Percentiles rank a stretch among this genome's conserved stretches.
Evolutionary conservation across 2,797 vertebrate species (phyloP).

Genomic region (Rhinoraja longicauda): DNA sequence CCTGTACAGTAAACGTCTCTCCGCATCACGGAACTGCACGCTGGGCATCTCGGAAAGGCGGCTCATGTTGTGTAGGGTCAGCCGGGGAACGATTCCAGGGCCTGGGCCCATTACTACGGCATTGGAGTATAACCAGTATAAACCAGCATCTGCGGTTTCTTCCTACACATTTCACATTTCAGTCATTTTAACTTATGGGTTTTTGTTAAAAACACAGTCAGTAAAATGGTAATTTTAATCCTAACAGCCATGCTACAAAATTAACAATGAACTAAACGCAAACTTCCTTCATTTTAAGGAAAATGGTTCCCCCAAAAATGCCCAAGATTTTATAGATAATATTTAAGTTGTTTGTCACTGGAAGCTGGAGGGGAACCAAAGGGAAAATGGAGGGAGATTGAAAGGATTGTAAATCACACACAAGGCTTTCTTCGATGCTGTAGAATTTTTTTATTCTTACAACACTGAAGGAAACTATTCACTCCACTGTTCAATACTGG

Average conservation of each 20-base stretch:
- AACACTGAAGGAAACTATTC: background rate
- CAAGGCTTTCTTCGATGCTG: background rate
- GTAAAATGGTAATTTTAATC: background rate
- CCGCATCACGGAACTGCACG: no score
- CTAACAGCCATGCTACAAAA: background rate
- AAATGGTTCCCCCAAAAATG: background rate
- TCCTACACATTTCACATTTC: background rate
- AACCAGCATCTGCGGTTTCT: no score
- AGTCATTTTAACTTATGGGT: background rate
- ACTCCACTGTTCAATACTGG: background rate
- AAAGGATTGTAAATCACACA: background rate
- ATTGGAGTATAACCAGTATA: no score
- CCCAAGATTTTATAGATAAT: background rate
- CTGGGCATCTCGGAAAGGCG: no score
- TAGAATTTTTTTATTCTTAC: background rate
- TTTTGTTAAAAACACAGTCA: background rate
- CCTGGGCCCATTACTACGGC: no score
- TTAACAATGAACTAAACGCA: background rate
- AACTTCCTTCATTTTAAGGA: background rate
- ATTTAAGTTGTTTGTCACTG: background rate
- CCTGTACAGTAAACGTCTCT: no score
- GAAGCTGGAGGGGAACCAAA: background rate
- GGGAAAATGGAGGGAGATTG: background rate
- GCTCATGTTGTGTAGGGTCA: no score
- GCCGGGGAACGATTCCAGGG: no score